Evolutionary conservation across 2,797 vertebrate genomes (phyloP), one percentile per base, ranked within the genome.

Genomic region (Etheostoma perlongum): DNA sequence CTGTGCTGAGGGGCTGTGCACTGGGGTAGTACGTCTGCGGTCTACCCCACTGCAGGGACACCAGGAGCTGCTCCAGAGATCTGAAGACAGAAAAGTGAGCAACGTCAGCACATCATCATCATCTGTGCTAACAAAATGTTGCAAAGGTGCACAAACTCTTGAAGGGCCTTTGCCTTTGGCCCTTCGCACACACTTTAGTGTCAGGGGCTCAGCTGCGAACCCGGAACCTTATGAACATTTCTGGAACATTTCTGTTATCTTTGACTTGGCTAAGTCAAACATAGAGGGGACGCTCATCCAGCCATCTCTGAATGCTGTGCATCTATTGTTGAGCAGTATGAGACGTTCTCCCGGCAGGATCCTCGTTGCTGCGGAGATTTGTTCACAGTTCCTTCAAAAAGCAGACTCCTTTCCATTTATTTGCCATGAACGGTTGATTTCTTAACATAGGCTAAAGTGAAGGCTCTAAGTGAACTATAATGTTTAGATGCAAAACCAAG

Each of bases 11-110:
- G 4, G 96, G 95, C 5, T 98, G 97, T 1, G 96, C 91, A 12
- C 92, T 96, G 57, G 98, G 97, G 79, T 96, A 97, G 79, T 98
- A 98, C 0, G 96, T 98, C 86, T 98, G 97, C 79, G 96, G 96
- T 75, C 98, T 94, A 46, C 98, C 98, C 98, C 98, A 99, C 69
- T 99, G 98, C 76, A 99, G 94, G 61, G 97, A 98, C 58, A 99
- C 95, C 59, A 98, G 88, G 25, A 99, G 96, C 86, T 99, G 96
- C 88, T 99, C 98, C 88, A 99, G 90, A 67, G 96, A 94, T 76
- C 98, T 99, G 92, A 53, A 10, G 0, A 85, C 71, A 82, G 70
- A 72, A 83, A 67, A 76, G 69, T 51, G 85, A 58, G 16, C 23
- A 63, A 55, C 0, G 5, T 74, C 6, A 59, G 21, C 1, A 36